phyloP scores from a whole-genome alignment of 2,797 vertebrate species.

The Eutrigla gurnardus region DNA sequence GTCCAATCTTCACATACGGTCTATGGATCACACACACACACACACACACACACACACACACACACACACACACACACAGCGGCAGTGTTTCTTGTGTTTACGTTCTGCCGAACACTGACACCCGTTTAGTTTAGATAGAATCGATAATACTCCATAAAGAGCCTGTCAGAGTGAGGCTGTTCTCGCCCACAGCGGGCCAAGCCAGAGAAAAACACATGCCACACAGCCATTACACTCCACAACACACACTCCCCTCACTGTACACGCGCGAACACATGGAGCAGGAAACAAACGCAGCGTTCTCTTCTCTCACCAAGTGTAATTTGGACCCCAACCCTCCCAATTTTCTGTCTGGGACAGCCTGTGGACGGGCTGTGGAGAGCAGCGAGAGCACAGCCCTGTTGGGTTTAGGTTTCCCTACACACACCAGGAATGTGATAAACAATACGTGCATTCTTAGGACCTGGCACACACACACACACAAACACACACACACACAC shows the following conservation, averaged over 20 bases:
- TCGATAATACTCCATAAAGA: slow-evolving; percentile 75
- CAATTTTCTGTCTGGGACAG: slow-evolving; percentile 84
- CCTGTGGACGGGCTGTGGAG: slow-evolving; percentile 67
- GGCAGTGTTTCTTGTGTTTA: slow-evolving; percentile 54
- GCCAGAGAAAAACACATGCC: slow-evolving; percentile 61
- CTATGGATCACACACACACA: background rate
- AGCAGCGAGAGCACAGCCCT: slow-evolving; percentile 54
- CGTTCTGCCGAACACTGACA: slow-evolving; percentile 61
- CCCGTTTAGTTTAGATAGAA: slow-evolving; percentile 77
- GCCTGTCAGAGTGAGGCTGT: slow-evolving; percentile 51
- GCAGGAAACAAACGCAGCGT: slow-evolving; percentile 78
- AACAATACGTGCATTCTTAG: slow-evolving; percentile 79
- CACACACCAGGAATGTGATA: slow-evolving; percentile 75
- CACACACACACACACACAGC: slow-evolving; percentile 32
- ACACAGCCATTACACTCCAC: slow-evolving; percentile 52
- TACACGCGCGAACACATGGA: slow-evolving; percentile 66
- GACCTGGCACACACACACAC: slow-evolving; percentile 29
- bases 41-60: background rate
- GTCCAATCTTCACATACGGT: background rate
- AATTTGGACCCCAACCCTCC: slow-evolving; percentile 81
- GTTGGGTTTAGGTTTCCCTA: slow-evolving; percentile 72
- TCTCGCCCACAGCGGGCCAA: slow-evolving; percentile 44
- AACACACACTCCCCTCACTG: slow-evolving; percentile 60
- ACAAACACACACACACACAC: slow-evolving; percentile 13
- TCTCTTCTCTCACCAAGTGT: slow-evolving; percentile 80